Conservation (phyloP, 2,113 vertebrate genomes). For the Odocoileus virginianus region DNA sequence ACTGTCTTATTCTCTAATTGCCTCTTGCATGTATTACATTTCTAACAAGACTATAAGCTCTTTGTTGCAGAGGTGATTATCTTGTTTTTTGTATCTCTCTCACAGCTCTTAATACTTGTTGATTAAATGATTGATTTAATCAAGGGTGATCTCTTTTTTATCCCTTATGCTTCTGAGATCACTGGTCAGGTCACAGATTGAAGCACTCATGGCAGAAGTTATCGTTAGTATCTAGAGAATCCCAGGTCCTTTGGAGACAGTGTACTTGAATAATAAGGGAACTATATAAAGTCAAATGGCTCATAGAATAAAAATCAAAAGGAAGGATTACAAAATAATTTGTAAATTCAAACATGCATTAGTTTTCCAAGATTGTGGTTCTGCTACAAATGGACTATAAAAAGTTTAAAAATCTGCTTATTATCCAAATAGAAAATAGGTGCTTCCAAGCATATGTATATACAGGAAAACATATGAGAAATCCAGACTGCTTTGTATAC, state of each 20-base stretch:
- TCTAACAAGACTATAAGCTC: slow-evolving; percentile 51
- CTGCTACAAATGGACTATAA: background rate
- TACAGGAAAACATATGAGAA: background rate
- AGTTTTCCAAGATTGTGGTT: background rate
- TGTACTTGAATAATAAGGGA: slow-evolving; percentile 20
- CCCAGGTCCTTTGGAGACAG: background rate
- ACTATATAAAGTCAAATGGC: slow-evolving; percentile 38
- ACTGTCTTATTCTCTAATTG: slow-evolving; percentile 31
- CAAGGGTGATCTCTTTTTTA: slow-evolving; percentile 39
- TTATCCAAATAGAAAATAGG: background rate
- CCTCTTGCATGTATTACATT: slow-evolving; percentile 9
- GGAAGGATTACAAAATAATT: slow-evolving; percentile 21
- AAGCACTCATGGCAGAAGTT: background rate
- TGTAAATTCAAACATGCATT: slow-evolving; percentile 2
- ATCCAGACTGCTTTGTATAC: background rate
- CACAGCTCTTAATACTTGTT: slow-evolving; percentile 56
- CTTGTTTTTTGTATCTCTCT: slow-evolving; percentile 31
- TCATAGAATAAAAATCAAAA: slow-evolving; percentile 38
- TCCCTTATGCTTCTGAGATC: slow-evolving; percentile 38
- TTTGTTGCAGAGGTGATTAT: slow-evolving; percentile 55
- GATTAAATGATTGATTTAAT: slow-evolving; percentile 69
- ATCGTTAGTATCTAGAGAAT: slow-evolving; percentile 2
- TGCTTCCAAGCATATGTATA: background rate
- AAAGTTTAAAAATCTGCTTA: slow-evolving; percentile 1
- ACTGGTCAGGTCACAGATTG: slow-evolving; percentile 26